These are phyloP conservation scores for Sebastes kiyomatsui DNA, from an alignment of 2,797 vertebrate genomes.

Conservation along the genomic window DNA sequence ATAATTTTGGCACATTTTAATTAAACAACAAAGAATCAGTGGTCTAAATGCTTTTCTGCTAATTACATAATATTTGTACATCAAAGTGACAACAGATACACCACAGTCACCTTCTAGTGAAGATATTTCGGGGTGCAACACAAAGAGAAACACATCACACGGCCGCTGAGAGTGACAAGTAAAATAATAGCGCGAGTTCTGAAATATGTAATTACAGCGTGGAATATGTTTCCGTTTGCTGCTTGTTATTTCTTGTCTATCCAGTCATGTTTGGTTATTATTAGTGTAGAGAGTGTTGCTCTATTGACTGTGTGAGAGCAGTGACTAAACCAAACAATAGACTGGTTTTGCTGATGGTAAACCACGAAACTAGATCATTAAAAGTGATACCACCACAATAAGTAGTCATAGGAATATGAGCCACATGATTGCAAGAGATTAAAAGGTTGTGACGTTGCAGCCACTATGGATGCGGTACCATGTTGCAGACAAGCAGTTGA, in stretches of 20 bases:
- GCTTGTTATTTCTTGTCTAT: conserved; percentile 45
- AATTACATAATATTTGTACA: conserved; percentile 57
- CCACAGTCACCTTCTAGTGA: conserved; percentile 37
- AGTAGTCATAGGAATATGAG: conserved; percentile 3
- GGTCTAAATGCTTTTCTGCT: conserved; percentile 30
- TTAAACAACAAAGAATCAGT: conserved; percentile 41
- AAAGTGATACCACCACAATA: conserved; percentile 1
- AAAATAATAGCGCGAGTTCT: conserved; percentile 50
- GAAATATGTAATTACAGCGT: conserved; percentile 52
- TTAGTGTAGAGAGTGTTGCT: conserved; percentile 16
- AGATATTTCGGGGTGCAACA: conserved; percentile 40
- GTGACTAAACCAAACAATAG: conserved; percentile 26
- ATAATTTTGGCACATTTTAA: conserved; percentile 44
- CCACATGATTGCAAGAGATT: background rate
- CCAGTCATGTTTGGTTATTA: conserved; percentile 46
- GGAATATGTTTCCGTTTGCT: conserved; percentile 53
- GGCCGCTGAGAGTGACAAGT: conserved; percentile 46
- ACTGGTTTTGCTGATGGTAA: background rate
- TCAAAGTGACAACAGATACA: conserved; percentile 49
- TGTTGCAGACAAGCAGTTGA: conserved; percentile 15
- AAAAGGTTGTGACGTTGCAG: background rate
- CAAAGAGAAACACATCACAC: conserved; percentile 33
- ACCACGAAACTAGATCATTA: background rate
- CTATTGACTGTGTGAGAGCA: conserved; percentile 27
- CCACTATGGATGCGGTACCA: conserved; percentile 3